These are phyloP conservation scores for Cryptocephalus moraei DNA, from an alignment of 2,888 invertebrate genomes.

Conservation along the genomic window DNA sequence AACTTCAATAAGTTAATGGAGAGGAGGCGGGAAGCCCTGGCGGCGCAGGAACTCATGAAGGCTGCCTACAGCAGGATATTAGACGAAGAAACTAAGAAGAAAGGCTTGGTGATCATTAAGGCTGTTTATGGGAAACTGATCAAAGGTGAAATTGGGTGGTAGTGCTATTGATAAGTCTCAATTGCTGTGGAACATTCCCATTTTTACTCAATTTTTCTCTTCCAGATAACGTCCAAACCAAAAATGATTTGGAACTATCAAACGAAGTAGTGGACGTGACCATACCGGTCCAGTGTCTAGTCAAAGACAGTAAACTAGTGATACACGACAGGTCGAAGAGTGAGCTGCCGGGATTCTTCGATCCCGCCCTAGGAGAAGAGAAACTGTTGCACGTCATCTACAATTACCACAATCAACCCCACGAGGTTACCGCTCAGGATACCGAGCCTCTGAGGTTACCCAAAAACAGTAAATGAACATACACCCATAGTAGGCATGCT, in stretches of 20 bases:
- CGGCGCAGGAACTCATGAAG: slow-evolving; percentile 83
- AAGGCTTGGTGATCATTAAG: slow-evolving; percentile 75
- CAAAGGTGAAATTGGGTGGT: slow-evolving; percentile 18
- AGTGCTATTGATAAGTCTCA: no score
- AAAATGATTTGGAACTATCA: slow-evolving; percentile 21
- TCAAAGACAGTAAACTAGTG: slow-evolving; percentile 80
- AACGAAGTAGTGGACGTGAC: slow-evolving; percentile 79
- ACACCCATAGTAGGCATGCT: not conserved
- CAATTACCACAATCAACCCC: slow-evolving; percentile 67
- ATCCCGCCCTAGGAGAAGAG: slow-evolving; percentile 87
- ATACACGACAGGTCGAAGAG: slow-evolving; percentile 83
- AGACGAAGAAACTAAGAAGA: slow-evolving; percentile 68
- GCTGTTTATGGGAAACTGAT: slow-evolving; percentile 71
- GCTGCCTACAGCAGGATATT: slow-evolving; percentile 78
- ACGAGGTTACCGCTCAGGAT: slow-evolving; percentile 71
- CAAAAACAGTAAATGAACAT: slow-evolving; percentile 48
- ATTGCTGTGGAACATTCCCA: no score
- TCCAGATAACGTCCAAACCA: slow-evolving; percentile 8
- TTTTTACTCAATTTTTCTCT: not conserved
- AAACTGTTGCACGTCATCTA: slow-evolving; percentile 83
- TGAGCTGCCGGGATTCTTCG: slow-evolving; percentile 93
- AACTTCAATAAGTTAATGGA: slow-evolving; percentile 69
- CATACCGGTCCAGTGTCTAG: slow-evolving; percentile 88
- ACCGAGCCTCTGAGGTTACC: slow-evolving; percentile 72
- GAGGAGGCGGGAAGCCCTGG: slow-evolving; percentile 73